phyloP scores from a whole-genome alignment of 2,113 vertebrate genomes.

The Prunella himalayana region DNA sequence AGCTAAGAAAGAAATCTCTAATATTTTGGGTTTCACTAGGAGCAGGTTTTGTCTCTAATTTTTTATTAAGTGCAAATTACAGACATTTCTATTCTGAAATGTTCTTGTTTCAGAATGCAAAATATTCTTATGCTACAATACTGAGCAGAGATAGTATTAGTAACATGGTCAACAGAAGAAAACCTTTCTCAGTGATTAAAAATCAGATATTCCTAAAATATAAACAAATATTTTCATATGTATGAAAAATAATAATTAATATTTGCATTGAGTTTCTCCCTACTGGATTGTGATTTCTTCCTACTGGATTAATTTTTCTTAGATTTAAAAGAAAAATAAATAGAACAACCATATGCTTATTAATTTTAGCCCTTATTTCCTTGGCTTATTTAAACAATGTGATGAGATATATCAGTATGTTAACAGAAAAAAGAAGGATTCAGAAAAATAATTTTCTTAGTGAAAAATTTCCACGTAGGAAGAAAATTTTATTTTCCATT shows the following conservation, averaged over 20 bases:
- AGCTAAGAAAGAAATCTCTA: not conserved
- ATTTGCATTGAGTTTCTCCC: not conserved
- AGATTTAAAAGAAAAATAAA: not conserved
- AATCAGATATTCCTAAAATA: not conserved
- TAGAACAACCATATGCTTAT: not conserved
- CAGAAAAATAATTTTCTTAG: not conserved
- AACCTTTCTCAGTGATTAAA: not conserved
- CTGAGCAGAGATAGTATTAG: not conserved
- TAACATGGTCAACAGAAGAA: not conserved
- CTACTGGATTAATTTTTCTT: not conserved
- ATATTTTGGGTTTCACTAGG: not conserved
- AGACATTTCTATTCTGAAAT: not conserved
- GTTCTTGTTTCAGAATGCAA: not conserved
- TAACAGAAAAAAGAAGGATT: not conserved
- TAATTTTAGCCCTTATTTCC: not conserved
- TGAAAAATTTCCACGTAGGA: not conserved
- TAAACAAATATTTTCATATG: too few species aligned
- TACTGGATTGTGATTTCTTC: not conserved
- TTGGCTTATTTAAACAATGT: not conserved
- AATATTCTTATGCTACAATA: not conserved
- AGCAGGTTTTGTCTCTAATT: fast-evolving
- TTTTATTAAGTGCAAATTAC: not conserved
- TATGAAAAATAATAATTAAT: not conserved
- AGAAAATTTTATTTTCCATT: not conserved
- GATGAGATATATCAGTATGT: not conserved